Base-by-base conservation (phyloP, 2,797 vertebrate species). In the Pangasius sanitwongsei region DNA sequence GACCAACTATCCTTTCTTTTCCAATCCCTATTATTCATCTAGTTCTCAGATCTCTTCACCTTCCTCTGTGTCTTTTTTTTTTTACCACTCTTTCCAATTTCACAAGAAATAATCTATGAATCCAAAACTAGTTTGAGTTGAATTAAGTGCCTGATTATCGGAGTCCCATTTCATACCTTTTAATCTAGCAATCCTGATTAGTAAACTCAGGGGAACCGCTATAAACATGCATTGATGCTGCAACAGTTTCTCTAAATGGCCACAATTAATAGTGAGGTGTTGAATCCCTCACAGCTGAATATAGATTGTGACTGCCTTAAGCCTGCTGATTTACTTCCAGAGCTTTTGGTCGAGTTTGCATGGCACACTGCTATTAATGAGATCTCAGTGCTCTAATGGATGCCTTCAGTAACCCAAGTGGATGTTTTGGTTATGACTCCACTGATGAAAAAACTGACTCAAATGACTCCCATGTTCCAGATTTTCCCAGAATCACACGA, bases 401-500 rank as follows among this genome's bases (percentile, higher is more conserved):
- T 74, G 44, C 23, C 65, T 48, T 82, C n/a, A 48, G 53, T 67
- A 86, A 75, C 55, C 23, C 75, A 37, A 75, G 44, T 44, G 70
- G 25, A 67, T 75, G 61, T 77, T 84, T 83, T 89, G 31, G 57
- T 25, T 44, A 44, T 85, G 25, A 70, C 20, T 53, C 9, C 48
- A 85, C 55, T 72, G 57, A 78, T 37, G 55, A 65, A 50, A 86
- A 87, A 61, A 28, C 18, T 48, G n/a, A 16, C 23, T 20, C n/a
- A 67, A 59, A 4, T 82, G 6, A 44, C 37, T 70, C n/a, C 0
- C 7, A 31, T 67, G 44, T 70, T 82, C 78, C 91, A 97, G 96
- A 93, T 95, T 91, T 96, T 96, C 91, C 94, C 96, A 86, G 96
- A 97, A 67, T 93, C 95, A 5, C 96, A 95, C 15, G 96, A 97